Evolutionary conservation across 1,140 invertebrate species (phyloP).

Genomic region (Sitophilus oryzae): DNA sequence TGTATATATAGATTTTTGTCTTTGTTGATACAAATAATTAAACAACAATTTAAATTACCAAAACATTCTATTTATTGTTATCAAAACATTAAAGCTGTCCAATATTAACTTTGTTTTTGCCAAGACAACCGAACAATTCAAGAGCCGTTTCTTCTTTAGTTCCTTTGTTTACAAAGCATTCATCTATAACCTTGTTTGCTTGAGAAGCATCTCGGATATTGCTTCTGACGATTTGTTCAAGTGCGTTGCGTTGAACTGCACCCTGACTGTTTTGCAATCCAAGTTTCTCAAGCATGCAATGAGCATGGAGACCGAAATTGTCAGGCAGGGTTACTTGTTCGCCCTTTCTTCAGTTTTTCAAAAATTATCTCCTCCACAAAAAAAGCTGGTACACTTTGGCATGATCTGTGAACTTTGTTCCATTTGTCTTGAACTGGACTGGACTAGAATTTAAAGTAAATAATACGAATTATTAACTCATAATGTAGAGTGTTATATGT

Average conservation of each 20-base stretch:
- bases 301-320: constrained; percentile 13
- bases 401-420: constrained; percentile 10
- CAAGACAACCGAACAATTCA: constrained; percentile 14
- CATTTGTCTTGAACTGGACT: constrained; percentile 6
- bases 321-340: constrained; percentile 7
- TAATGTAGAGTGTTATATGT: too few relatives aligned
- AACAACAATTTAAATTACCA: too few relatives aligned
- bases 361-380: constrained; percentile 13
- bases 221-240: constrained; percentile 2
- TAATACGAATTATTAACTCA: neutral
- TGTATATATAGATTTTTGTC: too few relatives aligned
- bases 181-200: constrained; percentile 2
- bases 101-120: constrained; percentile 15
- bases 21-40: too few relatives aligned
- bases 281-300: constrained; percentile 17
- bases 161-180: constrained; percentile 6
- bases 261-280: constrained; percentile 8
- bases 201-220: neutral
- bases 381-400: neutral
- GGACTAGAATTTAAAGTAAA: constrained; percentile 15
- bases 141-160: constrained; percentile 11
- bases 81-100: constrained; percentile 14
- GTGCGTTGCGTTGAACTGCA: neutral
- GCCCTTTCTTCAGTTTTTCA: constrained; percentile 9
- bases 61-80: too few relatives aligned